A percentile compares a stretch with the other conserved stretches of the same genome.
Evolutionary conservation across 2,888 invertebrate species (phyloP).

Genomic region (Cinara cedri): DNA sequence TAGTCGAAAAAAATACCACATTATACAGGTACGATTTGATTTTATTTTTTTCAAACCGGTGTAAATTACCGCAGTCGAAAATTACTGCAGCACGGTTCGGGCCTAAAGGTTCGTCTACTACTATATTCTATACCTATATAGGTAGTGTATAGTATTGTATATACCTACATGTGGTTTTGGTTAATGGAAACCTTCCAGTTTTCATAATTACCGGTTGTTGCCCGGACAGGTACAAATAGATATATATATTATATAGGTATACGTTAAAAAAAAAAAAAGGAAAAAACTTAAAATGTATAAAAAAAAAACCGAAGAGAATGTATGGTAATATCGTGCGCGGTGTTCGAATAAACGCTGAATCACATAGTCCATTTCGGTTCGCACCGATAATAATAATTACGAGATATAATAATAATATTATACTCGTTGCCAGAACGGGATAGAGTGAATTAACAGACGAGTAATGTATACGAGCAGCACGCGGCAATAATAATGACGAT

Average conservation of each 20-base stretch:
- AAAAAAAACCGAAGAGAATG: conserved; percentile 27
- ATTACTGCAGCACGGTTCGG: conserved; percentile 36
- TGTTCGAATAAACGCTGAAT: conserved; percentile 54
- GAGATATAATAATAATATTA: neutral
- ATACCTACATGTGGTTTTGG: conserved; percentile 19
- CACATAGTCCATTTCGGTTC: conserved; percentile 53
- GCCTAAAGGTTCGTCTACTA: conserved; percentile 22
- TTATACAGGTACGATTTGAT: conserved; percentile 27
- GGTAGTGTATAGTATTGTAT: neutral
- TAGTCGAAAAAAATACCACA: conserved; percentile 24
- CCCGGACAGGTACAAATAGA: conserved; percentile 48
- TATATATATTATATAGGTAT: neutral
- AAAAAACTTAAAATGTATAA: conserved; percentile 39
- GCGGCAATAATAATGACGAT: conserved; percentile 10
- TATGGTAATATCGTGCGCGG: conserved; percentile 40
- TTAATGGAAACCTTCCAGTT: conserved; percentile 56
- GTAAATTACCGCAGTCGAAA: conserved; percentile 51
- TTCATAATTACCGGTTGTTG: conserved; percentile 52
- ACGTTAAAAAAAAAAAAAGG: conserved; percentile 18
- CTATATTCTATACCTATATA: neutral
- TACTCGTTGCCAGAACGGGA: conserved; percentile 6
- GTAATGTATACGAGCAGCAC: neutral
- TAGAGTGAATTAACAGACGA: conserved; percentile 5
- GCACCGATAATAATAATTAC: conserved; percentile 46
- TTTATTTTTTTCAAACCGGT: conserved; percentile 44